A percentile compares a stretch with the other conserved stretches of the same genome.
Conservation (phyloP, 1,140 invertebrate species). For the Drosophila biarmipes region DNA sequence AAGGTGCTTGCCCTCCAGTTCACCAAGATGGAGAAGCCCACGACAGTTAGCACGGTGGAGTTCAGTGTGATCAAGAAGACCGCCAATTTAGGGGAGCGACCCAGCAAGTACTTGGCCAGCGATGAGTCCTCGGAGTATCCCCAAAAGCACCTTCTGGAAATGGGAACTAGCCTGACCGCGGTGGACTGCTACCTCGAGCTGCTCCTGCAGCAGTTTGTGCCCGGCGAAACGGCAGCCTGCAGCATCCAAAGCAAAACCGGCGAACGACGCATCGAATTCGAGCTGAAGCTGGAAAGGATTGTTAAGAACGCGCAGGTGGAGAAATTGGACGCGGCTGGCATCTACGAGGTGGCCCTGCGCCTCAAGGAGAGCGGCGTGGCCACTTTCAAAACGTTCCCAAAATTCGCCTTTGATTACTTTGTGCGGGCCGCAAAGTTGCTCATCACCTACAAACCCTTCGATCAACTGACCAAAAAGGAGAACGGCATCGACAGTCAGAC, state of each 20-base stretch:
- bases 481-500: slow-evolving; percentile 55
- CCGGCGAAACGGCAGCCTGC: slow-evolving; percentile 70
- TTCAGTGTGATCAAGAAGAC: slow-evolving; percentile 56
- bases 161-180: slow-evolving; percentile 68
- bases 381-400: slow-evolving; percentile 79
- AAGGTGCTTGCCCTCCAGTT: slow-evolving; percentile 63
- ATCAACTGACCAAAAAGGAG: slow-evolving; percentile 46
- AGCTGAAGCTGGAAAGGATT: slow-evolving; percentile 61
- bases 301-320: slow-evolving; percentile 55
- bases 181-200: slow-evolving; percentile 79
- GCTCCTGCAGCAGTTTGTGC: slow-evolving; percentile 74
- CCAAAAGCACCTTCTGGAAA: slow-evolving; percentile 51
- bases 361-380: slow-evolving; percentile 78
- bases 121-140: slow-evolving; percentile 7
- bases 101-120: slow-evolving; percentile 49
- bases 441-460: slow-evolving; percentile 78
- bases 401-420: slow-evolving; percentile 82
- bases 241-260: slow-evolving; percentile 63
- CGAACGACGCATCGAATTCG: slow-evolving; percentile 50
- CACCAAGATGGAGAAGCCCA: slow-evolving; percentile 59
- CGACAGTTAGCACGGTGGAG: slow-evolving; percentile 45
- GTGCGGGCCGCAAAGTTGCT: slow-evolving; percentile 72
- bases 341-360: slow-evolving; percentile 56
- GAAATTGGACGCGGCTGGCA: slow-evolving; percentile 57
- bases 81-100: slow-evolving; percentile 45